These are phyloP conservation scores for Eupeodes latifasciatus DNA, from an alignment of 2,888 invertebrate genomes.

Conservation along the genomic window DNA sequence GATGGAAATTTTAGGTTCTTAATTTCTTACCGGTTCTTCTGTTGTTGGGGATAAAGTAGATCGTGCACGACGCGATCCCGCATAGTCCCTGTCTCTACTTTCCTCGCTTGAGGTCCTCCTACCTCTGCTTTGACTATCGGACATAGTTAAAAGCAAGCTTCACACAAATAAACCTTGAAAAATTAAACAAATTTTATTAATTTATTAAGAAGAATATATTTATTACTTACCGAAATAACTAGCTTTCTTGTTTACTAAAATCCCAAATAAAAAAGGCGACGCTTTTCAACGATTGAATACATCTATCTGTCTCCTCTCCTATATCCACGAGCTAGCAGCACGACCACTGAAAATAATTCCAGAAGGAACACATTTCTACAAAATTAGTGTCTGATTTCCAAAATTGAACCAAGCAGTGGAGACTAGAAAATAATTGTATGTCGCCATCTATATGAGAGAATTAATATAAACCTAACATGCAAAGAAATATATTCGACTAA, in stretches of 20 bases:
- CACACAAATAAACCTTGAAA: not conserved
- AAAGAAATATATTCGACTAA: too few species aligned
- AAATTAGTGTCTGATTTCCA: not conserved
- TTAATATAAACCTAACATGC: too few species aligned
- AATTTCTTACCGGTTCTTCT: slow-evolving; percentile 68
- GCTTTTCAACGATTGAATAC: not conserved
- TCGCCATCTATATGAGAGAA: too few species aligned
- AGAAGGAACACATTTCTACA: not conserved
- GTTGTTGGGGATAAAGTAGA: slow-evolving; percentile 50
- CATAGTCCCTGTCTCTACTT: slow-evolving; percentile 22
- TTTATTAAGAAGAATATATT: not conserved
- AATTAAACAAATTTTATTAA: not conserved
- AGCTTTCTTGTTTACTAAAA: slow-evolving; percentile 7
- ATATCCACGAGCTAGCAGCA: not conserved
- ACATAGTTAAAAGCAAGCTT: slow-evolving; percentile 37
- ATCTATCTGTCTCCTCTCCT: not conserved
- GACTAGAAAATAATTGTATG: not conserved
- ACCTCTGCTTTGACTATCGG: slow-evolving; percentile 63
- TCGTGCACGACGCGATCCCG: slow-evolving; percentile 59
- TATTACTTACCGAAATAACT: not conserved
- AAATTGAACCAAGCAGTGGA: not conserved
- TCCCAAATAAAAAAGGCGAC: slow-evolving; percentile 4
- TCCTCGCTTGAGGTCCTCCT: slow-evolving; percentile 56
- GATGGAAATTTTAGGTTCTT: not conserved
- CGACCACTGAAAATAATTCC: not conserved